These are phyloP conservation scores for Probaryconus sp. DNA, from an alignment of 1,140 invertebrate genomes.

Conservation along the genomic window DNA sequence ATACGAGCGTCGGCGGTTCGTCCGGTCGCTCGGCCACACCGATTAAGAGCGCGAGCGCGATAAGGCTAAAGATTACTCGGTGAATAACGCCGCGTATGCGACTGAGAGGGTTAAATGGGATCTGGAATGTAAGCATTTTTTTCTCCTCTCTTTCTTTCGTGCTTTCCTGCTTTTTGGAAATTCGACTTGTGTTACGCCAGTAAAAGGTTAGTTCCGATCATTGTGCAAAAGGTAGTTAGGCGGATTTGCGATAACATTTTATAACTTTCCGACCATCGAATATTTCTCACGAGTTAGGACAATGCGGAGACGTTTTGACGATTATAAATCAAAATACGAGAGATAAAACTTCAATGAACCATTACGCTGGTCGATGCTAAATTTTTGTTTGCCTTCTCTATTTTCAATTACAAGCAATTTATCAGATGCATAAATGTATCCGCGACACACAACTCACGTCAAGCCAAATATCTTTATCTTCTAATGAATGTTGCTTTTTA, in stretches of 20 bases:
- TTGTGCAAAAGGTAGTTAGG: constrained; percentile 20
- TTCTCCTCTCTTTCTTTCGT: background rate
- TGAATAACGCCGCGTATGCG: constrained; percentile 61
- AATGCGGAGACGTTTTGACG: constrained; percentile 6
- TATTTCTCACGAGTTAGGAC: constrained; percentile 9
- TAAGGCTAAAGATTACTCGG: constrained; percentile 59
- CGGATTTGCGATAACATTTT: constrained; percentile 27
- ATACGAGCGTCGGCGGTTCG: constrained; percentile 52
- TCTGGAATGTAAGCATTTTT: constrained; percentile 54
- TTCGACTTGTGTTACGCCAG: constrained; percentile 13
- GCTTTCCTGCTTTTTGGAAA: constrained; percentile 9
- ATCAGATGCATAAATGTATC: constrained; percentile 25
- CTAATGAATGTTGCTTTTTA: constrained; percentile 54
- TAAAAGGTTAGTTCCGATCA: constrained; percentile 43
- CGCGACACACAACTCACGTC: constrained; percentile 35
- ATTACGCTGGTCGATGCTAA: background rate
- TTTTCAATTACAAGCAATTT: constrained; percentile 17
- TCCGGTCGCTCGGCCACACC: constrained; percentile 54
- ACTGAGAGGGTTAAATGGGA: constrained; percentile 51
- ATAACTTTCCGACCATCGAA: constrained; percentile 7
- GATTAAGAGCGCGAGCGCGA: constrained; percentile 57
- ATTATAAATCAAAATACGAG: constrained; percentile 25
- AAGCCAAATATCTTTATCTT: constrained; percentile 38
- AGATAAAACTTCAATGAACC: constrained; percentile 35
- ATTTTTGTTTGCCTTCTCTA: constrained; percentile 1